Base-by-base conservation (phyloP, 64 coral and sea anemone species). In the Montipora efflorescens region DNA sequence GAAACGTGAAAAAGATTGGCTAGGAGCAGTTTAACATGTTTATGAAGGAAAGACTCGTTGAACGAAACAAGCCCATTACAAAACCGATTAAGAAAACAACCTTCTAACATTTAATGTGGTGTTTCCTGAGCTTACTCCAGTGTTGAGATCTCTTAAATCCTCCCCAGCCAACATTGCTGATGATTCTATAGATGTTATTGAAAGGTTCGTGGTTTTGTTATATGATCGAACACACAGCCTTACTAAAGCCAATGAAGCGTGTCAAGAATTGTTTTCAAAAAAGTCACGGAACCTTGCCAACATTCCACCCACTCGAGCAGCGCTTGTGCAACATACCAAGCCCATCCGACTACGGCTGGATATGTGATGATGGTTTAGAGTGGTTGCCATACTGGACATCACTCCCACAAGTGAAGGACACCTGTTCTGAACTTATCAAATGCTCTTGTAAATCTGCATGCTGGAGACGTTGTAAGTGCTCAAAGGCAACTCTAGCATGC, bases 81-180 rank as follows among this genome's bases (percentile, higher is more conserved):
- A 45, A 87, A 14, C 84, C 84, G 7, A 46, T 87, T 21, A 87
- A 87, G 84, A 87, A 52, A 62, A 83, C 14, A 83, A 46, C 57
- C 80, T 83, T 13, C 57, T 57, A 14, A 67, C 80, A 13, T 18
- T 87, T 23, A 23, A 16, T 20, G 16, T 59, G 4, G 87, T 89
- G 15, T 89, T 78, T 64, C 72, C 87, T 47, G 57, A 89, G 44
- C 74, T 89, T 1, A 78, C 74, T 21, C 48, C 86, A 53, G 74
- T 64, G 4, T 25, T 86, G 4, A 21, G 4, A 4, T 5, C 14
- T 51, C 9, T 72, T 11, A 69, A 86, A 64, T 6, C 59, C 3
- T 8, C 82, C 15, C 82, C 61, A 70, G 0, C 0, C 8, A 18
- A 19, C 3, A 14, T 70, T 14, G 44, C 23, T 5, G 82, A 86